Evolutionary conservation across 1,140 invertebrate genomes (phyloP), one percentile per base, ranked within the genome.

Genomic region (Triops cancriformis): DNA sequence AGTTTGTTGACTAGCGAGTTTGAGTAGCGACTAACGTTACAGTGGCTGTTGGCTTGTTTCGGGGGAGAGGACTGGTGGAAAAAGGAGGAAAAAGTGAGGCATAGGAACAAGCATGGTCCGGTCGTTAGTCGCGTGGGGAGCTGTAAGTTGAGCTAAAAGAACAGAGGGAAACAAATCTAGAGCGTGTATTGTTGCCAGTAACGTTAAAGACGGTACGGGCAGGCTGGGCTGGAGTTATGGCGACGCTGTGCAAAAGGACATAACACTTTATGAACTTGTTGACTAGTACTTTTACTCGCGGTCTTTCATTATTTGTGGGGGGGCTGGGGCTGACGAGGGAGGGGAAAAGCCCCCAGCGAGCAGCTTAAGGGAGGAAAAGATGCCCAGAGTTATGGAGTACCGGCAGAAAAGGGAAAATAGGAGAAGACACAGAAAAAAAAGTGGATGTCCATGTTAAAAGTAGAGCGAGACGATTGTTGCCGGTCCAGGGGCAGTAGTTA

Each of bases 251-350:
- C 51, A 64, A 23, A 64, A 18, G 51, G 51, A 64, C 51, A 64
- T 64, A 3, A 64, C 23, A 64, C 51, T 64, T 64, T 64, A 64
- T 64, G 51, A 64, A 64, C 51, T 64, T 64, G 51, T 64, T 64
- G 51, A 64, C 51, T 64, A n/a, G 51, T 64, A 64, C 51, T 64
- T 64, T 64, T 64, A 64, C 51, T 64, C 23, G 18, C 51, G n/a
- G 14, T 64, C 51, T 23, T 64, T 23, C 7, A 23, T 64, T 64
- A 64, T 23, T 64, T 64, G 14, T 37, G 31, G 31, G 31, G 31
- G 31, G 31, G 31, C 31, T 37, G 31, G 31, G n/a, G n/a, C n/a
- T 7, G 31, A 37, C 2, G 31, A 37, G 31, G 31, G 31, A 4
- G 31, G 7, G 7, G 31, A 2, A 37, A 37, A 37, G 31, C 2